A percentile compares a stretch with the other conserved stretches of the same genome.
Conservation (phyloP, 2,113 vertebrate genomes). For the Sylvilagus bachmani region DNA sequence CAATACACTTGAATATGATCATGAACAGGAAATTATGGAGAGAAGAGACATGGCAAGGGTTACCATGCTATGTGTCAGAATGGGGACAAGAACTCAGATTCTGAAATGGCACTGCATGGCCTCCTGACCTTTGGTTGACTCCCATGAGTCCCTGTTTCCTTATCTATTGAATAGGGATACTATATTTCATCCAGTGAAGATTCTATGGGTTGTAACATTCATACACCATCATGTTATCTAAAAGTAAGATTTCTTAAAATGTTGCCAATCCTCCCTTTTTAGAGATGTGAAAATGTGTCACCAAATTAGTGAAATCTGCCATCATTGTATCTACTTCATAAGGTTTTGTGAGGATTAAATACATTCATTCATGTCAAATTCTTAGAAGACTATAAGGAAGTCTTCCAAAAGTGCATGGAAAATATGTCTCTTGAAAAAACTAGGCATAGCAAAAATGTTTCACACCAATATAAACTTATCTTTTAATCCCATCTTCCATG, state of each 20-base stretch:
- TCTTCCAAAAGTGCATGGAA: too few relatives aligned
- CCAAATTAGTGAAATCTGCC: not conserved
- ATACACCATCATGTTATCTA: not conserved
- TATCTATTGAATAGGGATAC: not conserved
- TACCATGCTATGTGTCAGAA: not conserved
- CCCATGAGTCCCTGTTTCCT: not conserved
- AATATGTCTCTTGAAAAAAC: too few relatives aligned
- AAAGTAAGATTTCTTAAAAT: not conserved
- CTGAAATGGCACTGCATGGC: not conserved
- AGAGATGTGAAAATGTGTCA: constrained; percentile 22
- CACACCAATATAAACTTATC: too few relatives aligned
- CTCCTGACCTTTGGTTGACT: not conserved
- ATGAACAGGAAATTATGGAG: constrained; percentile 12
- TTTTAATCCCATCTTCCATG: too few relatives aligned
- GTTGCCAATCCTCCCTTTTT: constrained; percentile 8
- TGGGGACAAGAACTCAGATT: not conserved
- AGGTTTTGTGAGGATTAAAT: constrained; percentile 8
- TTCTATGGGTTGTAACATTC: not conserved
- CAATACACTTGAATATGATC: not conserved
- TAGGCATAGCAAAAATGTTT: too few relatives aligned
- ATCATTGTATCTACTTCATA: not conserved
- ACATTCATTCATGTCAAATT: not conserved
- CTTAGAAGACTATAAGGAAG: not conserved
- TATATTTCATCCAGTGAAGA: constrained; percentile 25
- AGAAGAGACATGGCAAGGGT: not conserved